Conservation (phyloP, 1,140 invertebrate genomes). For the Diorhabda elongata region DNA sequence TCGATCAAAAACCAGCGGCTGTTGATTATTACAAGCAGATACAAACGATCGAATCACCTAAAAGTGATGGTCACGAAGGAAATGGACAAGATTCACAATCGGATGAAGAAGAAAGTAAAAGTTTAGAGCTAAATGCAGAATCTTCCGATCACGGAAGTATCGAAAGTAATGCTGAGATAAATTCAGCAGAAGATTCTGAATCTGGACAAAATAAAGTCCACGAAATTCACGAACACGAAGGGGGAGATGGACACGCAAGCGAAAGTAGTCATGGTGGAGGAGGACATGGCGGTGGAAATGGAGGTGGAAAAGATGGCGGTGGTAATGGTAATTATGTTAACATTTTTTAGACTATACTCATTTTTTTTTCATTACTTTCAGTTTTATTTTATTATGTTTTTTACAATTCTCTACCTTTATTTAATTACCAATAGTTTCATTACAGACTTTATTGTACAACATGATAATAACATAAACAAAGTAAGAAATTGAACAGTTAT, state of each 20-base stretch:
- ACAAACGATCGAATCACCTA: slow-evolving; percentile 8
- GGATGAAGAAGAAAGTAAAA: slow-evolving; percentile 12
- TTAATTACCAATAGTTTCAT: too few relatives aligned
- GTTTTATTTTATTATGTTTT: too few relatives aligned
- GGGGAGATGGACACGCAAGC: not conserved
- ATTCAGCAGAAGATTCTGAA: not conserved
- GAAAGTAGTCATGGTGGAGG: slow-evolving; percentile 11
- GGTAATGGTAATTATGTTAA: not conserved
- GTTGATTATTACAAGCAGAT: slow-evolving; percentile 26
- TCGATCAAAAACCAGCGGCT: slow-evolving; percentile 22
- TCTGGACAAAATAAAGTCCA: not conserved
- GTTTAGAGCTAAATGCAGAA: not conserved
- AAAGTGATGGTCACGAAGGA: slow-evolving; percentile 5
- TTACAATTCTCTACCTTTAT: too few relatives aligned
- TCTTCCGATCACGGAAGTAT: slow-evolving; percentile 3
- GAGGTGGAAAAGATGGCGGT: slow-evolving; percentile 13
- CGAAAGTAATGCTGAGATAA: slow-evolving; percentile 2
- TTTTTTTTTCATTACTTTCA: too few relatives aligned
- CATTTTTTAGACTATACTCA: too few relatives aligned
- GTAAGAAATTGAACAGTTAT: too few relatives aligned
- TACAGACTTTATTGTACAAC: too few relatives aligned
- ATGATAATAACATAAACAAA: too few relatives aligned
- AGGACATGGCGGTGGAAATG: slow-evolving; percentile 6
- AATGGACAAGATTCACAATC: slow-evolving; percentile 3
- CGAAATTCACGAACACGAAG: not conserved